These are phyloP conservation scores for Dipodomys spectabilis DNA, from an alignment of 2,113 vertebrate species.

Conservation along the genomic window DNA sequence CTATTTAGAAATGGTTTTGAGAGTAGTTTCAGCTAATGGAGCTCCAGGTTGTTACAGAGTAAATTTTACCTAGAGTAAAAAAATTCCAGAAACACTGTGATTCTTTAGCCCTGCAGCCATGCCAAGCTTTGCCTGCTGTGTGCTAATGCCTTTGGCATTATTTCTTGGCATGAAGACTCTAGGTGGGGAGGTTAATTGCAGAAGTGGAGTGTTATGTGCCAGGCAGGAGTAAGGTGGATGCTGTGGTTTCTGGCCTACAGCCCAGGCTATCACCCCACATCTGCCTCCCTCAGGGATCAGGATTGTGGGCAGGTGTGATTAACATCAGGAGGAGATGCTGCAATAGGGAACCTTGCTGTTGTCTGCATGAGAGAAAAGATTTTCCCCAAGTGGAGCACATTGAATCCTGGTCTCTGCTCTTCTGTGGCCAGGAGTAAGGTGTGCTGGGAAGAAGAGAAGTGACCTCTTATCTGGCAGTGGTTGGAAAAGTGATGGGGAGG, in stretches of 20 bases:
- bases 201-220: background rate
- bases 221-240: background rate
- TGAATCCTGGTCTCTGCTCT: background rate
- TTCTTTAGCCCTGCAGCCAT: slow-evolving; percentile 44
- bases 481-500: too few species aligned
- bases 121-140: slow-evolving; percentile 56
- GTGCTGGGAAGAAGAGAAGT: background rate
- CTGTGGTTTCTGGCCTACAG: slow-evolving; percentile 39
- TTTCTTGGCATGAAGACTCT: slow-evolving; percentile 38
- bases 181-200: slow-evolving; percentile 73
- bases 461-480: background rate
- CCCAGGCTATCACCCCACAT: background rate
- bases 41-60: background rate
- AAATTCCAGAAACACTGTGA: slow-evolving; percentile 60
- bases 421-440: background rate
- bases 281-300: background rate
- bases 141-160: slow-evolving; percentile 57
- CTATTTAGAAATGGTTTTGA: slow-evolving; percentile 25
- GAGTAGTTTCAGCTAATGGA: background rate
- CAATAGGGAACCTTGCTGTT: background rate
- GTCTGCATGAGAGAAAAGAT: background rate
- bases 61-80: slow-evolving; percentile 60
- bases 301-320: background rate
- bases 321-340: background rate
- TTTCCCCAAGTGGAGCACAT: background rate